Evolutionary conservation across 2,113 vertebrate genomes (phyloP), one percentile per base, ranked within the genome.

Genomic region (Lampris megalopsis): DNA sequence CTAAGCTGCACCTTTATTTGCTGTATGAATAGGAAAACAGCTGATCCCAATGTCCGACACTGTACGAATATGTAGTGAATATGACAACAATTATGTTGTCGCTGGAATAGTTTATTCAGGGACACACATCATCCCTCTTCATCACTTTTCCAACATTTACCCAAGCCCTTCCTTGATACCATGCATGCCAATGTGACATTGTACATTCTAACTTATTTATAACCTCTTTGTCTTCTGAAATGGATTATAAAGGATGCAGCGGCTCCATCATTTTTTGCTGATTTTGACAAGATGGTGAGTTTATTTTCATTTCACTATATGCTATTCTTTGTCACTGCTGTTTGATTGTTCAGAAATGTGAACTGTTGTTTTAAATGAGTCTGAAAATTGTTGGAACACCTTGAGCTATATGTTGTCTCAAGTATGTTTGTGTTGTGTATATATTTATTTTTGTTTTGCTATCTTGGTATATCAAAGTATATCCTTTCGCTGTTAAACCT

Each of bases 231-330:
- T 53, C 67, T 89, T 49, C 62, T 37, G 49, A 58, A 40, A 63
- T 79, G 62, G 62, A 9, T n/a, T 49, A 60, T 69, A 42, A 69
- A 92, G 85, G 96, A 97, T 80, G 85, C 93, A 8, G 63, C 90
- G 41, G 89, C 89, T 3, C 91, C 96, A 63, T 84, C 94, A 47
- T 96, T 97, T 84, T 89, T 92, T 60, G 83, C 93, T 5, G 95
- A 97, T 62, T 83, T 94, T 75, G 91, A 96, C 79, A 83, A 90
- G 54, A 89, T 95, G 96, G 97, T 98, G 88, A 97, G 96, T 94
- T 75, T n/a, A 54, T 59, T 73, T 50, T 4, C n/a, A 38, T 1
- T 52, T 9, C 36, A 47, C 35, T 5, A 9, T 13, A 2, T n/a
- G 24, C 35, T n/a, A 37, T n/a, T 3, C 8, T 53, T n/a, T n/a